Evolutionary conservation across 2,888 invertebrate species (phyloP).

Genomic region (Eristalinus sepulchralis): DNA sequence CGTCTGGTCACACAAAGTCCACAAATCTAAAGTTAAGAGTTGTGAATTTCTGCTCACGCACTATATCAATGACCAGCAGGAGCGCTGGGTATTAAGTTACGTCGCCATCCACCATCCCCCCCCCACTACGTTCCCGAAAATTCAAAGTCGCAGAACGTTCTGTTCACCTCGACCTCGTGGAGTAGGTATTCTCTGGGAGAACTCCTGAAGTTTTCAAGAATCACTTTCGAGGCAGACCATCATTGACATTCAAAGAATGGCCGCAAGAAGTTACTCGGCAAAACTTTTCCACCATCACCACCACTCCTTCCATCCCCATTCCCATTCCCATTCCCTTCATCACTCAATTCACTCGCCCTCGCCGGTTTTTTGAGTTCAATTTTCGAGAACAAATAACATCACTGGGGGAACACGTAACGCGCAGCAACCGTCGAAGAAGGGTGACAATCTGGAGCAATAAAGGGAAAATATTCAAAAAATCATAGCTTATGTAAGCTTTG

Average conservation of each 20-base stretch:
- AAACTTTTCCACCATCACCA: not conserved
- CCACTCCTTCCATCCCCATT: not conserved
- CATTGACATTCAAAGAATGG: constrained; percentile 18
- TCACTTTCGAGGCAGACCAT: not conserved
- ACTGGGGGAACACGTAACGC: not conserved
- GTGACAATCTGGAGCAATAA: not conserved
- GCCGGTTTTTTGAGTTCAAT: not conserved
- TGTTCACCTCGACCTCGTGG: not conserved
- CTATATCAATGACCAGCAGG: too few relatives aligned
- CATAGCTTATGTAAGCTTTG: constrained; percentile 2
- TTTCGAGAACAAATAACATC: not conserved
- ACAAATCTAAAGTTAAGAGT: not conserved
- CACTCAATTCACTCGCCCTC: not conserved
- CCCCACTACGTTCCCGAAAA: too few relatives aligned
- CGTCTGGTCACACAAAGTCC: not conserved
- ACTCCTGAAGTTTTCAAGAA: not conserved
- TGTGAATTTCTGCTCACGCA: too few relatives aligned
- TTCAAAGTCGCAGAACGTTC: not conserved
- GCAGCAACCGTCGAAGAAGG: not conserved
- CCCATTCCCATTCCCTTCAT: not conserved
- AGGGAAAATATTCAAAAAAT: not conserved
- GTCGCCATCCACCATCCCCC: too few relatives aligned
- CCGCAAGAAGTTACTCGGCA: not conserved
- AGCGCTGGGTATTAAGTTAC: too few relatives aligned
- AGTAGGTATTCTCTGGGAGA: not conserved